Percentiles rank a stretch among this genome's conserved stretches.
Evolutionary conservation across 2,113 vertebrate genomes (phyloP).

Genomic region (Coptodon bakossiorum): DNA sequence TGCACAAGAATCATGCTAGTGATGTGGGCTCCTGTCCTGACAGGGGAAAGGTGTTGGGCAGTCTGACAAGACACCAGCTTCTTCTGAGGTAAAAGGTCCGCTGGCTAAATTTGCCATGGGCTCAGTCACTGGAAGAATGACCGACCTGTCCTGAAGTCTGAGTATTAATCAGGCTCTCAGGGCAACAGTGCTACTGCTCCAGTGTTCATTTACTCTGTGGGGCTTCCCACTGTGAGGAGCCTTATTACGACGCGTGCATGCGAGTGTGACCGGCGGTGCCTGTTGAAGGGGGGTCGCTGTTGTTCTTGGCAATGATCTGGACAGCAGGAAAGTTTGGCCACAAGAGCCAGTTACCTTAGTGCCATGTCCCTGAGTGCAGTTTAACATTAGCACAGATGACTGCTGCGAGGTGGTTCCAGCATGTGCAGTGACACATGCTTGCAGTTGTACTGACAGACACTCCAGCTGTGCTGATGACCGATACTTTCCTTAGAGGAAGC

Average conservation of each 20-base stretch:
- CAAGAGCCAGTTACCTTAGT: background rate
- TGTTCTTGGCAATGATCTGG: background rate
- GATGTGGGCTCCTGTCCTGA: background rate
- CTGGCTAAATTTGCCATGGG: background rate
- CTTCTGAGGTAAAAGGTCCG: background rate
- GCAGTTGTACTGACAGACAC: too few species aligned
- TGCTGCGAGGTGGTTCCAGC: background rate
- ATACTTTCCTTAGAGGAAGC: background rate
- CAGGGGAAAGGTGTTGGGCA: background rate
- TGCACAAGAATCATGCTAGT: background rate
- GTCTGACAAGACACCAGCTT: background rate
- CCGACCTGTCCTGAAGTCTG: background rate
- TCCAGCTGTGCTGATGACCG: background rate
- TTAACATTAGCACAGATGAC: background rate
- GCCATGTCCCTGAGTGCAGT: background rate
- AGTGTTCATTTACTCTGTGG: background rate
- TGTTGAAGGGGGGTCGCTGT: too few species aligned
- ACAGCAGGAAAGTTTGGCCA: background rate
- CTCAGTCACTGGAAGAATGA: background rate
- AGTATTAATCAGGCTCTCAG: background rate
- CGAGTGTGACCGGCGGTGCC: too few species aligned
- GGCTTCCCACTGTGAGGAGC: too few species aligned
- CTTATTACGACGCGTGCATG: background rate
- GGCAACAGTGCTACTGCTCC: background rate
- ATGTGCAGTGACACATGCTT: background rate